Evolutionary conservation across 2,113 vertebrate genomes (phyloP).

Genomic region (Leptobrachium leishanense): DNA sequence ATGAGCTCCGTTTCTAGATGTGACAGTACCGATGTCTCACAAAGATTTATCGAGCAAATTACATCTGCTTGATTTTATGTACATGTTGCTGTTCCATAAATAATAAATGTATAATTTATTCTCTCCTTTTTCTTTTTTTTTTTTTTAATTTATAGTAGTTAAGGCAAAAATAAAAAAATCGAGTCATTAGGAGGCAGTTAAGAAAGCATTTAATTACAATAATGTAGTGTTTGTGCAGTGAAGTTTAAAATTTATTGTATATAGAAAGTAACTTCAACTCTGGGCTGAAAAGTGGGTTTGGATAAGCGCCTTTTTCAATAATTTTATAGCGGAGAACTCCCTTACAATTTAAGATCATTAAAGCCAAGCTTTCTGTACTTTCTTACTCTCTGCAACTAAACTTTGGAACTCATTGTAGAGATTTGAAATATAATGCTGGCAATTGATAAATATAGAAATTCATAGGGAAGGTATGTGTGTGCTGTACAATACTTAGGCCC

Average conservation of each 20-base stretch:
- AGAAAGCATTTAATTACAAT: not conserved
- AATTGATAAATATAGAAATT: too few relatives aligned
- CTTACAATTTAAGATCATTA: too few relatives aligned
- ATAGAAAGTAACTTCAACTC: not conserved
- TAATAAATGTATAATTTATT: slow-evolving; percentile 29
- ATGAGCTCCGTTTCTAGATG: slow-evolving; percentile 23
- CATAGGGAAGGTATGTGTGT: too few relatives aligned
- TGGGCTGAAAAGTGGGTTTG: not conserved
- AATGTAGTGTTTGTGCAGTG: not conserved
- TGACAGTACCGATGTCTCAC: slow-evolving; percentile 36
- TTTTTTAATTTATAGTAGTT: slow-evolving; percentile 3
- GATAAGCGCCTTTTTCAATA: too few relatives aligned
- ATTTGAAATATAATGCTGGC: too few relatives aligned
- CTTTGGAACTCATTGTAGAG: too few relatives aligned
- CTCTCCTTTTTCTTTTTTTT: not conserved
- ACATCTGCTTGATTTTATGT: slow-evolving; percentile 40
- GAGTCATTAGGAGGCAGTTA: not conserved
- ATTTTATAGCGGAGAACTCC: too few relatives aligned
- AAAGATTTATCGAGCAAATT: slow-evolving; percentile 46
- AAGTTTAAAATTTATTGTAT: not conserved
- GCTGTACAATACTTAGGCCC: too few relatives aligned
- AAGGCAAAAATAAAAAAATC: too few relatives aligned
- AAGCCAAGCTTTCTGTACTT: too few relatives aligned
- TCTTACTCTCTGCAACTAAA: too few relatives aligned
- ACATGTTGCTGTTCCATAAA: slow-evolving; percentile 34